Evolutionary conservation across 2,888 invertebrate genomes (phyloP), one percentile per base, ranked within the genome.

Genomic region (Icerya purchasi): DNA sequence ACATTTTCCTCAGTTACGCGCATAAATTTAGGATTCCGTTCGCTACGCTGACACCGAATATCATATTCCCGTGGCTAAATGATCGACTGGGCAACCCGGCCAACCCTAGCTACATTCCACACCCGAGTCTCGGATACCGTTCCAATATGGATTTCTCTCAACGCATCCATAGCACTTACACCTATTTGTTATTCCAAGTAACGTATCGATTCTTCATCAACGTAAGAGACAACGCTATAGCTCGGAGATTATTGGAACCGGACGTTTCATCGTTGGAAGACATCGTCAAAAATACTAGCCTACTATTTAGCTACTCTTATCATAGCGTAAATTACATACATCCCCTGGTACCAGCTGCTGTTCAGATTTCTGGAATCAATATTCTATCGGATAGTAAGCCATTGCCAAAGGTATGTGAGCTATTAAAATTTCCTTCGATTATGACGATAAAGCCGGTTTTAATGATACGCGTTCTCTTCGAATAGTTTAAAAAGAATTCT

Each of bases 31-130:
- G 61, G 19, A 63, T 54, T 1, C 67, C 67, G 1, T 52, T 64
- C 5, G 61, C 66, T 3, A 53, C 62, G 1, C 54, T 64, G 51
- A 60, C 62, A 36, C 63, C 66, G 21, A 65, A 65, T 18, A 59
- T 61, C 3, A 53, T 62, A 18, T 20, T 65, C 1, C 63, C 66
- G 1, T 67, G 67, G 67, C 56, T 62, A 14, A 51, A 53, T 2
- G 59, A 62, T 8, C 53, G 65, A 2, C 58, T 65, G 5, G 66
- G 64, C 1, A 63, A 64, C 24, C 63, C 66, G 5, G 64, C 64
- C 10, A 62, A 65, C 21, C 64, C 64, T 1, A 54, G 64, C 1
- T 66, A 64, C 62, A 58, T 64, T 3, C 64, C 65, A 76, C 58
- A 76, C 19, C 2, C 53, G 5, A 19, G 19, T 0, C 19, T 19